Evolutionary conservation across 2,888 invertebrate species (phyloP).

Genomic region (Callosobruchus maculatus): DNA sequence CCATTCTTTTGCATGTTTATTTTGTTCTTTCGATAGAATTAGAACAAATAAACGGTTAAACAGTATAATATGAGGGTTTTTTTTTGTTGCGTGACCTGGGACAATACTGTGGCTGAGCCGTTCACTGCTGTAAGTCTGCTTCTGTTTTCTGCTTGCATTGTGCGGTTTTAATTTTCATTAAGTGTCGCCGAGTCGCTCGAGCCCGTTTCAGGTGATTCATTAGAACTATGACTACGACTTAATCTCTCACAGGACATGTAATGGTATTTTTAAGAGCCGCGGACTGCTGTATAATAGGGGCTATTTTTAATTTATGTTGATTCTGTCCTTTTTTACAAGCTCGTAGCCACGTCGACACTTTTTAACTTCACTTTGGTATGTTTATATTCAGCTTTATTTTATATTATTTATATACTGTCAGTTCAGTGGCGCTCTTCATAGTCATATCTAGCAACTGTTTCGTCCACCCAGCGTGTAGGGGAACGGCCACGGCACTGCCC

Average conservation of each 20-base stretch:
- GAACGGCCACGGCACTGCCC: too few relatives aligned
- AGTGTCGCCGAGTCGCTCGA: background rate
- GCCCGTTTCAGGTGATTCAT: background rate
- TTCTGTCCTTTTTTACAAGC: background rate
- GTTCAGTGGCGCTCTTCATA: too few relatives aligned
- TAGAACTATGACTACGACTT: background rate
- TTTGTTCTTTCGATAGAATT: too few relatives aligned
- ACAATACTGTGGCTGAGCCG: background rate
- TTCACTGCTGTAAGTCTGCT: background rate
- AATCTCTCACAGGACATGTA: background rate
- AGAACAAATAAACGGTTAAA: too few relatives aligned
- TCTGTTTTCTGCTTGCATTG: background rate
- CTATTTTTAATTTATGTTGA: background rate
- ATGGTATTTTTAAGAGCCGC: slow-evolving; percentile 1
- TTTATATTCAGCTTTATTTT: too few relatives aligned
- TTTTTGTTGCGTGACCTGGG: background rate
- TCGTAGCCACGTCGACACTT: too few relatives aligned
- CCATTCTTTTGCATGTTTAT: too few relatives aligned
- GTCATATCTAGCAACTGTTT: too few relatives aligned
- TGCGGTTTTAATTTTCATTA: background rate
- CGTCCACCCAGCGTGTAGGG: too few relatives aligned
- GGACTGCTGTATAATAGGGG: background rate
- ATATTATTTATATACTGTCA: too few relatives aligned
- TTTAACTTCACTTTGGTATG: too few relatives aligned
- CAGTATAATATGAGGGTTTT: too few relatives aligned